phyloP scores from a whole-genome alignment of 64 coral and sea anemone species.

The Orbicella faveolata region DNA sequence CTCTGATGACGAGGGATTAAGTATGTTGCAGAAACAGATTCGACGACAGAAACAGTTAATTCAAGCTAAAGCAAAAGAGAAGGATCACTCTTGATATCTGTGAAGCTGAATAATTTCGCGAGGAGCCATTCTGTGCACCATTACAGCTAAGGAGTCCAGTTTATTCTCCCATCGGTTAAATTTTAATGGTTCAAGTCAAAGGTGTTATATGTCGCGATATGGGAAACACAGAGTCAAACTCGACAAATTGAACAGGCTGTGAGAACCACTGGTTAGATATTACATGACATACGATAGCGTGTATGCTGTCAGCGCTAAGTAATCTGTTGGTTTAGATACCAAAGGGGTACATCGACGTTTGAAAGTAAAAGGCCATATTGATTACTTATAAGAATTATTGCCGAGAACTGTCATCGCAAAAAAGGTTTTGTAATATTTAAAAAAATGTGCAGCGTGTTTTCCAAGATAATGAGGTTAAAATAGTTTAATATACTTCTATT shows the following conservation, averaged over 20 bases:
- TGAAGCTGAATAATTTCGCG: background rate
- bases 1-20: conserved; percentile 48
- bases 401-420: background rate
- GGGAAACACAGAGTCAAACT: background rate
- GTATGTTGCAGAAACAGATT: conserved; percentile 67
- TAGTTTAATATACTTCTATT: background rate
- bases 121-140: background rate
- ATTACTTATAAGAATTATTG: background rate
- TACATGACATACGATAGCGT: background rate
- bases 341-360: background rate
- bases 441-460: background rate
- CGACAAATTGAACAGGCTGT: background rate
- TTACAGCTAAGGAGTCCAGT: background rate
- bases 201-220: background rate
- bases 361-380: background rate
- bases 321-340: background rate
- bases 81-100: conserved; percentile 35
- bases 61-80: conserved; percentile 60
- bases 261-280: background rate
- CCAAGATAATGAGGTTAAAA: background rate
- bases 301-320: background rate
- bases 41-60: conserved; percentile 80
- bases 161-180: background rate
- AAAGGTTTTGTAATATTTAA: conserved; percentile 31
- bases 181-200: background rate